Conservation (phyloP, 2,797 vertebrate genomes). For the Florisuga fusca region DNA sequence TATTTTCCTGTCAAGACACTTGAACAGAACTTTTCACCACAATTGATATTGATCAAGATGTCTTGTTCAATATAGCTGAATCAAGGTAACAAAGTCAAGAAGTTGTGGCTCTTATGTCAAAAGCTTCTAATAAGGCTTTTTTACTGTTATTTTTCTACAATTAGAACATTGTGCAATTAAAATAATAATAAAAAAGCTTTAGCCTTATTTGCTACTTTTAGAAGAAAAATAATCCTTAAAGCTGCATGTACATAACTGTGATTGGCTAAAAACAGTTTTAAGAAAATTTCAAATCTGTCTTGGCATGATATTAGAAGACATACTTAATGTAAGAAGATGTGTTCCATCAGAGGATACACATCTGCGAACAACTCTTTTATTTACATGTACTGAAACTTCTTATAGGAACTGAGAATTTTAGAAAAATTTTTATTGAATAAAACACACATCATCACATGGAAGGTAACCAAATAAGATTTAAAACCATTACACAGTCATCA, state of each 20-base stretch:
- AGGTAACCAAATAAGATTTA: neutral
- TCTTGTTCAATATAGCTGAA: neutral
- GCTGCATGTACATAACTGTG: neutral
- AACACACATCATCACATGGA: neutral
- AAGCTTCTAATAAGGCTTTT: neutral
- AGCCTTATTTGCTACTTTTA: neutral
- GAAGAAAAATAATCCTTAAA: slow-evolving; percentile 5
- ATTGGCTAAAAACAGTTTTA: neutral
- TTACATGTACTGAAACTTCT: neutral
- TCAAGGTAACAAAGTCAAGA: slow-evolving; percentile 2
- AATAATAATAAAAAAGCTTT: neutral
- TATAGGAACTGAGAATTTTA: neutral
- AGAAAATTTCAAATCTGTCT: neutral
- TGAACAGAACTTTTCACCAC: neutral
- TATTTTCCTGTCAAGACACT: neutral
- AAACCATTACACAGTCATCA: neutral
- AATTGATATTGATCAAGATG: neutral
- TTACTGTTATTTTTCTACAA: neutral
- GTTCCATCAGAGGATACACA: neutral
- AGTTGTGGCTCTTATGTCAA: neutral
- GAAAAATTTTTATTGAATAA: neutral
- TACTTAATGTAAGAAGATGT: neutral
- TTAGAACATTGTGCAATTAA: neutral
- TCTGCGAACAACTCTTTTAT: neutral
- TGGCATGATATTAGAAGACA: neutral